A percentile compares a stretch with the other conserved stretches of the same genome.
phyloP scores from a whole-genome alignment of 2,888 invertebrate species.

The Aphelenchoides bicaudatus region DNA sequence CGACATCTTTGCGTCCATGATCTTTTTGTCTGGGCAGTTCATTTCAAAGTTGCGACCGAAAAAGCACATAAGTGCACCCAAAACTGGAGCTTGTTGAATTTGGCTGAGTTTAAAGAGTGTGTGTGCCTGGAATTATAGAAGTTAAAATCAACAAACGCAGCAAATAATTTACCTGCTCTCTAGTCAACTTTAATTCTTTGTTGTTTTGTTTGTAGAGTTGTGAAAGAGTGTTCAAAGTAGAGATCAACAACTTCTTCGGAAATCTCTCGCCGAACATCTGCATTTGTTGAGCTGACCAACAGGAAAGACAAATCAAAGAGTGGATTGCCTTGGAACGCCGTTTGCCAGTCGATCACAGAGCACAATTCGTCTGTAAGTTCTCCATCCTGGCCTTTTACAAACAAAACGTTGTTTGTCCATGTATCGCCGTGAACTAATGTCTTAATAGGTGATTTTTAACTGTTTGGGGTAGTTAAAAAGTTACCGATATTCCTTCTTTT shows the following conservation, averaged over 20 bases:
- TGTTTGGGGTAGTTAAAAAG: no score
- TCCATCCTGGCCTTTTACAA: no score
- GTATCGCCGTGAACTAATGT: background rate
- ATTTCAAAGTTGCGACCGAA: background rate
- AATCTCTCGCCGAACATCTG: no score
- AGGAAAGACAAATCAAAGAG: constrained; percentile 8
- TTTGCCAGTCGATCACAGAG: constrained; percentile 9
- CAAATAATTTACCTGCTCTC: no score
- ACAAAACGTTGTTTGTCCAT: constrained; percentile 9
- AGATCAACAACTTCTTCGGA: no score
- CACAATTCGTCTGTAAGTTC: constrained; percentile 9
- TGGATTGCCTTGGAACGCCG: constrained; percentile 9
- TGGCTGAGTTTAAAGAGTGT: background rate
- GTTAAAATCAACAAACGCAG: background rate
- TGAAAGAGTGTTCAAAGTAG: no score
- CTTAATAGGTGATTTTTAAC: no score
- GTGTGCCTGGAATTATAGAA: background rate
- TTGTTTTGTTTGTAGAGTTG: no score
- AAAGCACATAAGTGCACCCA: constrained; percentile 8
- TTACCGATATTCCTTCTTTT: background rate
- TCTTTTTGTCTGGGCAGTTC: background rate
- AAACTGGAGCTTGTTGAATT: background rate
- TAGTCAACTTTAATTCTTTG: no score
- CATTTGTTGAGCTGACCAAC: no score
- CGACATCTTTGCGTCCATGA: constrained; percentile 4